phyloP scores from a whole-genome alignment of 1,140 invertebrate species.

The Spodoptera frugiperda region DNA sequence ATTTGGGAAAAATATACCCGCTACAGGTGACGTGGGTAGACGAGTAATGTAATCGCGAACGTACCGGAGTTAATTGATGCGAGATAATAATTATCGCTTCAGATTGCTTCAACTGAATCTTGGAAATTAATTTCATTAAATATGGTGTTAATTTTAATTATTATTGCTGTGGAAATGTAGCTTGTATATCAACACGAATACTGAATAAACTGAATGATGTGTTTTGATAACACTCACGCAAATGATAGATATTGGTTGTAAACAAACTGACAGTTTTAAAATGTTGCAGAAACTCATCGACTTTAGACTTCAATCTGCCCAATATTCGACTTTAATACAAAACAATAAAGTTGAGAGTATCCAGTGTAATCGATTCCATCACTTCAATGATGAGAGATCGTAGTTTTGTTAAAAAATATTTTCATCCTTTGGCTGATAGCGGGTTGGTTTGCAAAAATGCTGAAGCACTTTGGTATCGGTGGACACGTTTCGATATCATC shows the following conservation, averaged over 20 bases:
- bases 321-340: no score
- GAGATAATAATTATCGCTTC: conserved; percentile 16
- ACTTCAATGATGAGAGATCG: background rate
- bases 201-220: no score
- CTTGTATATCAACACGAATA: background rate
- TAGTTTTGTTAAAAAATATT: background rate
- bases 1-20: conserved; percentile 57
- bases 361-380: background rate
- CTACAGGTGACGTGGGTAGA: conserved; percentile 61
- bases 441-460: background rate
- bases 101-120: background rate
- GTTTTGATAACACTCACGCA: no score
- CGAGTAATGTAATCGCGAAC: conserved; percentile 32
- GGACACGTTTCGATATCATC: background rate
- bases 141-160: background rate
- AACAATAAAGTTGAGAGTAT: no score
- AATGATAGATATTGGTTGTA: no score
- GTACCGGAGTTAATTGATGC: conserved; percentile 3
- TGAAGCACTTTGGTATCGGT: conserved; percentile 8
- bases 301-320: no score
- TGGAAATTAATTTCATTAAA: no score
- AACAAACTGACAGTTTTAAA: no score
- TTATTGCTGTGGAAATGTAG: background rate
- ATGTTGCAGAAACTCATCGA: no score
- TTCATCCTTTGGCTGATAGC: background rate